Evolutionary conservation across 2,797 vertebrate species (phyloP), one percentile per base, ranked within the genome.

Genomic region (Bradypodion ventrale): DNA sequence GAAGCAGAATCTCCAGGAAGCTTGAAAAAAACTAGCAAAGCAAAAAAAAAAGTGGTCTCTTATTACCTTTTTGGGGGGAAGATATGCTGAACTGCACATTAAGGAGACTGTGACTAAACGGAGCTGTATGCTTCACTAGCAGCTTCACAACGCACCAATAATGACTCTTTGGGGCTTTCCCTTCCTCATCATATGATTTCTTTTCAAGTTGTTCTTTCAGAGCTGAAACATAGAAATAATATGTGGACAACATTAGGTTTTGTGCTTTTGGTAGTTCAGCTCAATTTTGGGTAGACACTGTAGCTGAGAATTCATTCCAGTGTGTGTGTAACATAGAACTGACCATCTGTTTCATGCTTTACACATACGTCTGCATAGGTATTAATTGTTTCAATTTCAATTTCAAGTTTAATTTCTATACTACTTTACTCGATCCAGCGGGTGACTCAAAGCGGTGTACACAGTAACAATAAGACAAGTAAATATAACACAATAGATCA

Each of bases 311-410:
- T 91, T 62, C 52, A 84, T 62, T 56, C 10, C 87, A 76, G 12
- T 78, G 23, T 85, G 32, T 82, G 37, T 72, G 19, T 15, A 85
- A 37, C 27, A 87, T 88, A 25, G 46, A 83, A 80, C 70, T 86
- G 63, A 37, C 46, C 69, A 84, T 90, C 63, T 90, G 83, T 72
- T 93, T 91, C 83, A 44, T 81, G 93, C 73, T 80, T 90, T 73
- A 59, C 85, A 66, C 69, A 75, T 84, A 83, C 83, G 69, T 73
- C 19, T 89, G 8, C 68, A 83, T 78, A 63, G 78, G 79, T 70
- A 89, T 84, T 88, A 69, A 83, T 69, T 82, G n/a, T n/a, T n/a
- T n/a, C n/a, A n/a, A n/a, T n/a, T n/a, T n/a, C n/a, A n/a, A n/a
- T n/a, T n/a, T n/a, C n/a, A n/a, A n/a, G n/a, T n/a, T n/a, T n/a